Percentiles rank a stretch among this genome's conserved stretches.
These are phyloP conservation scores for Hapalemur alaotrensis DNA, from an alignment of 2,797 vertebrate species.

Conservation along the genomic window DNA sequence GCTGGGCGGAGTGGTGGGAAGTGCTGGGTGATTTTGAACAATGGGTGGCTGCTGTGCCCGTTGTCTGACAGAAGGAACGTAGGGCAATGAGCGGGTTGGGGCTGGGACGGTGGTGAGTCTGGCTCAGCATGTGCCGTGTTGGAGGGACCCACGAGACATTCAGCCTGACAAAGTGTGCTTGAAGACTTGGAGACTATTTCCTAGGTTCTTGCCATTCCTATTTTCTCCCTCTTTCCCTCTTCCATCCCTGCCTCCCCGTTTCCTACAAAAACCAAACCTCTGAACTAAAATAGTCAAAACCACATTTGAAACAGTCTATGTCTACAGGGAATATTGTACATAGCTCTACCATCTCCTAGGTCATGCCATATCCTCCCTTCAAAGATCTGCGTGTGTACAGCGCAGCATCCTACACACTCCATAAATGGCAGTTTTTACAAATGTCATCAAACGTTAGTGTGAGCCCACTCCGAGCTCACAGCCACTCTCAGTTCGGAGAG, in stretches of 20 bases:
- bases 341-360: not conserved
- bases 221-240: not conserved
- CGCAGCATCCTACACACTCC: accelerated
- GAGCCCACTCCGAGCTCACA: not conserved
- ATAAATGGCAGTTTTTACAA: not conserved
- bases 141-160: not conserved
- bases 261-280: not conserved
- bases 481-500: not conserved
- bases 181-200: not conserved
- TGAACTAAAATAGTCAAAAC: not conserved
- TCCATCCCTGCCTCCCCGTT: not conserved
- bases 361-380: not conserved
- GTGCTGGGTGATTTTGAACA: not conserved
- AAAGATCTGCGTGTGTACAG: not conserved
- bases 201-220: not conserved
- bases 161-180: not conserved
- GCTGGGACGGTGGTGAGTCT: not conserved
- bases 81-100: not conserved
- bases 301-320: not conserved
- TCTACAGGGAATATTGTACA: not conserved
- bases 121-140: not conserved
- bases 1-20: not conserved
- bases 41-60: not conserved
- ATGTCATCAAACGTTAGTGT: not conserved
- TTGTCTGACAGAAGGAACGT: not conserved